A percentile compares a stretch with the other conserved stretches of the same genome.
Evolutionary conservation across 2,888 invertebrate genomes (phyloP).

Genomic region (Drosophila atripex): DNA sequence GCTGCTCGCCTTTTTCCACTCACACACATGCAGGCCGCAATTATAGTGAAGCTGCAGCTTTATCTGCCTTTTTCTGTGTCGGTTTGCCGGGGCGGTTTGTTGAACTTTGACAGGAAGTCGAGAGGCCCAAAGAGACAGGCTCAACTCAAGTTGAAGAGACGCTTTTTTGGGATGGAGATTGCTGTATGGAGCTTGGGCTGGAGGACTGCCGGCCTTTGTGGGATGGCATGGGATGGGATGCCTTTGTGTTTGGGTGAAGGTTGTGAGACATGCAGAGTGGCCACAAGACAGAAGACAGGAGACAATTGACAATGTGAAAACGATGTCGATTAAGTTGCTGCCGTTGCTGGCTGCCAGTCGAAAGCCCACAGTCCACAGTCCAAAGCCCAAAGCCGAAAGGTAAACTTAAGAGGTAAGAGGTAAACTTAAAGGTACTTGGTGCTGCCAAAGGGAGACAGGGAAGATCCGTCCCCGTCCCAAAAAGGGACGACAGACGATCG

Average conservation of each 20-base stretch:
- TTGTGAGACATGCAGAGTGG: conserved; percentile 74
- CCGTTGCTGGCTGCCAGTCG: conserved; percentile 70
- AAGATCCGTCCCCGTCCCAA: conserved; percentile 4
- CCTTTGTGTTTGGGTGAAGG: conserved; percentile 69
- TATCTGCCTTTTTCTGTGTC: conserved; percentile 12
- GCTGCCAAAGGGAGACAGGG: conserved; percentile 4
- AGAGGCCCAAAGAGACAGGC: conserved; percentile 61
- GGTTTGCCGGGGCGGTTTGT: conserved; percentile 74
- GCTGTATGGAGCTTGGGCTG: conserved; percentile 12
- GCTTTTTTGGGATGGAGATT: conserved; percentile 33
- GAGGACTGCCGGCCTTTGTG: conserved; percentile 12
- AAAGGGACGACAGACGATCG: conserved; percentile 36
- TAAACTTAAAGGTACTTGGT: conserved; percentile 2
- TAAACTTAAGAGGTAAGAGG: conserved; percentile 2
- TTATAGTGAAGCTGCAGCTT: conserved; percentile 62
- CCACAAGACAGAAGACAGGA: conserved; percentile 59
- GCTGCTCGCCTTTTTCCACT: conserved; percentile 75
- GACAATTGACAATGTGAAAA: conserved; percentile 77
- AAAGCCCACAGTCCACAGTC: conserved; percentile 2
- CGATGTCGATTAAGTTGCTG: conserved; percentile 77
- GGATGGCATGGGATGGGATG: conserved; percentile 39
- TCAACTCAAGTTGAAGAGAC: conserved; percentile 55
- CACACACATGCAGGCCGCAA: conserved; percentile 68
- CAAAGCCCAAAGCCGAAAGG: conserved; percentile 4
- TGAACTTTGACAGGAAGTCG: conserved; percentile 76